Conservation (phyloP, 2,113 vertebrate genomes). For the Lasiurus cinereus region DNA sequence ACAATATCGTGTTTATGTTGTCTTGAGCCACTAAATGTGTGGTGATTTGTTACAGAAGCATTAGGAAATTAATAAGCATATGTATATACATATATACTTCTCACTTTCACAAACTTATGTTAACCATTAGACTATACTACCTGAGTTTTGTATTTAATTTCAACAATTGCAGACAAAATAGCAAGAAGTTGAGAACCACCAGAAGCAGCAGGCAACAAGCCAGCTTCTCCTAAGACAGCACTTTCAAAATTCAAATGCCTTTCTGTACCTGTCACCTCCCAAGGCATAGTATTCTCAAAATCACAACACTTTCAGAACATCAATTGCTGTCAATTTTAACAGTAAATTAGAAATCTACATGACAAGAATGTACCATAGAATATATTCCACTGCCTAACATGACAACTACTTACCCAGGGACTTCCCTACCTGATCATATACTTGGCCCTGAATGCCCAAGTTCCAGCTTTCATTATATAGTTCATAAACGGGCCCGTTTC, state of each 20-base stretch:
- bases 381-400: neutral
- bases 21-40: neutral
- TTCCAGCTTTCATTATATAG: neutral
- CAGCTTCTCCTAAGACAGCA: neutral
- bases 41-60: neutral
- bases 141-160: conserved; percentile 23
- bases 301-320: neutral
- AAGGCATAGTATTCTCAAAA: neutral
- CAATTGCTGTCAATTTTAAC: neutral
- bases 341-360: conserved; percentile 3
- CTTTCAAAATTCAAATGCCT: conserved; percentile 38
- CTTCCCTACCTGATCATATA: neutral
- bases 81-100: neutral
- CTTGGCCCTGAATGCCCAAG: neutral
- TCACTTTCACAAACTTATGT: neutral
- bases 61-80: neutral
- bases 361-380: neutral
- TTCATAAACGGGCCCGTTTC: neutral
- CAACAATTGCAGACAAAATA: conserved; percentile 28
- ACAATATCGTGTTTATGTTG: neutral
- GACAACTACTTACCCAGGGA: neutral
- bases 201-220: neutral
- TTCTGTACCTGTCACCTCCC: neutral
- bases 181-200: neutral
- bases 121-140: neutral